These are phyloP conservation scores for Drosophila tani DNA, from an alignment of 1,140 invertebrate genomes.

Conservation along the genomic window DNA sequence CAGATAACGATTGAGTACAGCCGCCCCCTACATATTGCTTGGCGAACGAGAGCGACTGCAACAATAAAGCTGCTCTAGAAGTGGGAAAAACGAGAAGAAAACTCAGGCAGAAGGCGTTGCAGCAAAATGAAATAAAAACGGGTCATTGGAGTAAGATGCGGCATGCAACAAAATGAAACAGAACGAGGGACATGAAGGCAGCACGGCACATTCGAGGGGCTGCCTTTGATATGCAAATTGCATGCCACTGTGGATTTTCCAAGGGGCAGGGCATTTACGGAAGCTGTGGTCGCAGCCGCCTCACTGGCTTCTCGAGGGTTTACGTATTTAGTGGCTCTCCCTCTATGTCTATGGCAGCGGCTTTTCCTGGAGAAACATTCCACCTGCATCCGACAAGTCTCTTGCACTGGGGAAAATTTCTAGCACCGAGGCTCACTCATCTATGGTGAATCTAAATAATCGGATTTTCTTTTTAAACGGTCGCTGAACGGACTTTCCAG, in stretches of 20 bases:
- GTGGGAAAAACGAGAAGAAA: constrained; percentile 54
- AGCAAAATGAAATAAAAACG: constrained; percentile 77
- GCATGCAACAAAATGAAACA: constrained; percentile 45
- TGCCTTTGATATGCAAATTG: constrained; percentile 81
- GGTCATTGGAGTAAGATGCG: constrained; percentile 78
- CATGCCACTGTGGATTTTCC: constrained; percentile 50
- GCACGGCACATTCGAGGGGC: constrained; percentile 32
- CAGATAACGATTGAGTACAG: constrained; percentile 78
- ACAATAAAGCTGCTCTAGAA: constrained; percentile 66
- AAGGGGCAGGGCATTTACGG: constrained; percentile 33
- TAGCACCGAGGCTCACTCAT: neutral
- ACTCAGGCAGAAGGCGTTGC: constrained; percentile 29
- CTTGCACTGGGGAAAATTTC: constrained; percentile 17
- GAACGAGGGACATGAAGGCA: constrained; percentile 25
- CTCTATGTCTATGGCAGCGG: constrained; percentile 25
- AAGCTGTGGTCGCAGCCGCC: constrained; percentile 64
- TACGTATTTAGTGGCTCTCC: constrained; percentile 75
- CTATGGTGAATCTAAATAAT: too few relatives aligned
- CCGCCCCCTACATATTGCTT: constrained; percentile 18
- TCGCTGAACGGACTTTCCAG: too few relatives aligned
- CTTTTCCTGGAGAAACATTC: constrained; percentile 12
- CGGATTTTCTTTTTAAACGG: too few relatives aligned
- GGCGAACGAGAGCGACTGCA: constrained; percentile 7
- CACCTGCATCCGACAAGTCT: constrained; percentile 30
- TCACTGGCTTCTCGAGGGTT: constrained; percentile 73